phyloP scores from a whole-genome alignment of 2,797 vertebrate genomes.

The Loris lydekkerianus region DNA sequence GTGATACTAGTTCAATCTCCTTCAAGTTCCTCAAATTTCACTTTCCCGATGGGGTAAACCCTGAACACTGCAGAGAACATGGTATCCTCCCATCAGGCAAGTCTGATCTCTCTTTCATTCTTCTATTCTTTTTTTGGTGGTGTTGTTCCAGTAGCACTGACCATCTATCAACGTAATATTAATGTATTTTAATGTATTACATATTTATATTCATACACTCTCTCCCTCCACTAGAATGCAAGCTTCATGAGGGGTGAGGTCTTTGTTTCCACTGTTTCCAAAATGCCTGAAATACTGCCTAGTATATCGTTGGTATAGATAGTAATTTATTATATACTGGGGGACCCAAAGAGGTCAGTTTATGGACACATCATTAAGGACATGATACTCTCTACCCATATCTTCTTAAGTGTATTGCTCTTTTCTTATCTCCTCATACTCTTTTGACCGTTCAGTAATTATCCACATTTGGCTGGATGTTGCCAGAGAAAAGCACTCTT shows the following conservation, averaged over 20 bases:
- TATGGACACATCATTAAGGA: background rate
- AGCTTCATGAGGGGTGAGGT: background rate
- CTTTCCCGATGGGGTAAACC: background rate
- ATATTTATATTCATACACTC: background rate
- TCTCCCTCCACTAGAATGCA: background rate
- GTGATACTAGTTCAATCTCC: too few relatives aligned
- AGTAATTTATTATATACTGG: background rate
- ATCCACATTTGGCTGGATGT: background rate
- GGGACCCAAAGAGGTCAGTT: background rate
- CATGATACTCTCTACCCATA: background rate
- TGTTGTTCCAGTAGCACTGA: background rate
- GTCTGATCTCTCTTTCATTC: background rate
- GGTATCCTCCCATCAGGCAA: background rate
- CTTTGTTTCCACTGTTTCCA: background rate
- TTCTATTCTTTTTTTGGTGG: background rate
- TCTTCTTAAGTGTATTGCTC: background rate
- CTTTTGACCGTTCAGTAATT: background rate
- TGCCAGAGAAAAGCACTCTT: background rate
- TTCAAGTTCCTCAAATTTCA: background rate
- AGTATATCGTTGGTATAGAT: background rate
- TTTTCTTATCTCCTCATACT: background rate
- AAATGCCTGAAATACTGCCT: background rate
- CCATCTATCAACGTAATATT: background rate
- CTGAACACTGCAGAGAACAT: background rate
- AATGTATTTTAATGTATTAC: background rate